phyloP scores from a whole-genome alignment of 2,113 vertebrate species.

The Pseudorhombus dupliciocellatus region DNA sequence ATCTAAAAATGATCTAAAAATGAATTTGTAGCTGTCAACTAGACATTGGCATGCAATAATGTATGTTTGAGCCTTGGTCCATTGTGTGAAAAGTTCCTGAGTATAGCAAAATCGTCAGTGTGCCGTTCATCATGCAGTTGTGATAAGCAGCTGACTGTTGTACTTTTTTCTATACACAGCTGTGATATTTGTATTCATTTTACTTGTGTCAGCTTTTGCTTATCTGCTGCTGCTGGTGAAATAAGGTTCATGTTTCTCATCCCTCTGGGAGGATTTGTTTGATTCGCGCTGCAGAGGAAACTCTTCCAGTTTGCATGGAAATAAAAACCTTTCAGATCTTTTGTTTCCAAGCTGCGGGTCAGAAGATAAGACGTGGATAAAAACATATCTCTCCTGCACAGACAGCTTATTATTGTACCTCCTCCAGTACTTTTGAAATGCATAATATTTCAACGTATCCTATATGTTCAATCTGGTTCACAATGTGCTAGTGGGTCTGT shows the following conservation, averaged over 20 bases:
- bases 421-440: constrained; percentile 22
- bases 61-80: too few relatives aligned
- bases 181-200: not conserved
- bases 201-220: constrained; percentile 22
- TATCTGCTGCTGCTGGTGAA: constrained; percentile 15
- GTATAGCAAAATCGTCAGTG: not conserved
- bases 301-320: constrained; percentile 12
- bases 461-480: not conserved
- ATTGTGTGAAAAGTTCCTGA: not conserved
- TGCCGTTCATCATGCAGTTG: not conserved
- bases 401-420: constrained; percentile 5
- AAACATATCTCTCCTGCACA: constrained; percentile 28
- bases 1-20: too few relatives aligned
- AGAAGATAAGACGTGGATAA: constrained; percentile 38
- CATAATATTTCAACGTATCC: constrained; percentile 5
- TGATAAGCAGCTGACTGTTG: not conserved
- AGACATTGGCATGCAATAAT: not conserved
- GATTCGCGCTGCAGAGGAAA: constrained; percentile 27
- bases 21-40: not conserved
- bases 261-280: constrained; percentile 41
- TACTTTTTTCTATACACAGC: not conserved
- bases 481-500: not conserved
- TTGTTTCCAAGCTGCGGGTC: constrained; percentile 13
- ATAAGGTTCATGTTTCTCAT: constrained; percentile 13
- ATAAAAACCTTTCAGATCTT: constrained; percentile 31